Percentiles rank a stretch among this genome's conserved stretches.
Conservation (phyloP, 2,888 invertebrate genomes). For the Agrotis exclamationis region DNA sequence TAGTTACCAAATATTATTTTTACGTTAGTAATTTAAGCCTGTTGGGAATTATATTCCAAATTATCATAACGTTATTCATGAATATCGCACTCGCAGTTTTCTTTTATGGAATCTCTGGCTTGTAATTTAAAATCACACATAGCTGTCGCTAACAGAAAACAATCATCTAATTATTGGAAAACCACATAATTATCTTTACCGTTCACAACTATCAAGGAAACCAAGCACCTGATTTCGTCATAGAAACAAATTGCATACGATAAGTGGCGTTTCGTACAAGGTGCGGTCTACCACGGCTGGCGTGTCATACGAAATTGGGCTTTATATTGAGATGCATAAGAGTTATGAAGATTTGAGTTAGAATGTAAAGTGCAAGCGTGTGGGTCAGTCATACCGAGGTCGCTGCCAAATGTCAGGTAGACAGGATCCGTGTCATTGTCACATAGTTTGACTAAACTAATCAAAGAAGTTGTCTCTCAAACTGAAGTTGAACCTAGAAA, state of each 20-base stretch:
- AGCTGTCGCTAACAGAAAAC: not conserved
- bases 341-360: conserved; percentile 63
- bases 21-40: not conserved
- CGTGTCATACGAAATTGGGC: conserved; percentile 47
- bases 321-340: conserved; percentile 65
- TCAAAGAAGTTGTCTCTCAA: conserved; percentile 41
- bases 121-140: no score
- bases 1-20: conserved; percentile 9
- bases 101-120: not conserved
- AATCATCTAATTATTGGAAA: conserved; percentile 9
- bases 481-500: conserved; percentile 23
- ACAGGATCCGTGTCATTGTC: conserved; percentile 82
- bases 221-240: conserved; percentile 74
- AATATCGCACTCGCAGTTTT: not conserved
- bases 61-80: not conserved
- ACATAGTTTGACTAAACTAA: conserved; percentile 57
- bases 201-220: conserved; percentile 52
- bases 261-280: conserved; percentile 75
- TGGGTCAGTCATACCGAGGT: conserved; percentile 84
- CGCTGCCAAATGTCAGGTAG: conserved; percentile 84
- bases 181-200: conserved; percentile 23
- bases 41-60: not conserved
- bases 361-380: conserved; percentile 77
- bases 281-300: conserved; percentile 68
- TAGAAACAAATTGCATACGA: conserved; percentile 80